phyloP scores from a whole-genome alignment of 2,888 invertebrate species.

The Nemotelus pantherinus region DNA sequence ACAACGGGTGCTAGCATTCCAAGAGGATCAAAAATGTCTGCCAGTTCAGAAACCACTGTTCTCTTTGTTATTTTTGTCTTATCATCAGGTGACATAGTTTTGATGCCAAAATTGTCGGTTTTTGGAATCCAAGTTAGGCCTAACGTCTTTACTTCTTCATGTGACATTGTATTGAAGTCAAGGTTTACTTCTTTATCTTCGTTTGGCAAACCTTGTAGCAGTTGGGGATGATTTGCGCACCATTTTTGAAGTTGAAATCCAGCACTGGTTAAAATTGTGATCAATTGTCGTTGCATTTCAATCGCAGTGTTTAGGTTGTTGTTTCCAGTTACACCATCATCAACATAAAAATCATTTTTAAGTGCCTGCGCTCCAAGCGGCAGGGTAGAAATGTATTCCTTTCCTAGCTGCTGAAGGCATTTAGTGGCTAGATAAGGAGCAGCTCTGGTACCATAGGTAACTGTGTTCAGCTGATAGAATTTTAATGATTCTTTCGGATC shows the following conservation, averaged over 20 bases:
- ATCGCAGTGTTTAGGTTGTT: constrained; percentile 2
- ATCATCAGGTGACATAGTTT: background rate
- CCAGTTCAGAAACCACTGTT: background rate
- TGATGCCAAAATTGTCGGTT: background rate
- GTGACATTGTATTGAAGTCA: background rate
- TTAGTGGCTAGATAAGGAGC: constrained; percentile 49
- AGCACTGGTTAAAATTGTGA: too few species aligned
- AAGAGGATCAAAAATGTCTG: background rate
- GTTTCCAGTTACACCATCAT: constrained; percentile 29
- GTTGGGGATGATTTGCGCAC: background rate
- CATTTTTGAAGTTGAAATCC: too few species aligned
- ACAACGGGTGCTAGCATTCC: background rate
- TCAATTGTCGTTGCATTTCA: background rate
- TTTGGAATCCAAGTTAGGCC: background rate
- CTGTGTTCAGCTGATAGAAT: constrained; percentile 44
- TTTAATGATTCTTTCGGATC: constrained; percentile 28
- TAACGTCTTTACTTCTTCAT: background rate
- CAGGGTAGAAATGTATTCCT: background rate
- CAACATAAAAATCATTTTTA: constrained; percentile 16
- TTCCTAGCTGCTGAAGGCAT: constrained; percentile 44
- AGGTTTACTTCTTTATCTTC: background rate
- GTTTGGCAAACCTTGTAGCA: background rate
- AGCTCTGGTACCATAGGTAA: constrained; percentile 47
- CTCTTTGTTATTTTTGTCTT: background rate
- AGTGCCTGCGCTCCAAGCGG: background rate